A percentile compares a stretch with the other conserved stretches of the same genome.
Evolutionary conservation across 2,888 invertebrate genomes (phyloP).

Genomic region (Chloromyia formosa): DNA sequence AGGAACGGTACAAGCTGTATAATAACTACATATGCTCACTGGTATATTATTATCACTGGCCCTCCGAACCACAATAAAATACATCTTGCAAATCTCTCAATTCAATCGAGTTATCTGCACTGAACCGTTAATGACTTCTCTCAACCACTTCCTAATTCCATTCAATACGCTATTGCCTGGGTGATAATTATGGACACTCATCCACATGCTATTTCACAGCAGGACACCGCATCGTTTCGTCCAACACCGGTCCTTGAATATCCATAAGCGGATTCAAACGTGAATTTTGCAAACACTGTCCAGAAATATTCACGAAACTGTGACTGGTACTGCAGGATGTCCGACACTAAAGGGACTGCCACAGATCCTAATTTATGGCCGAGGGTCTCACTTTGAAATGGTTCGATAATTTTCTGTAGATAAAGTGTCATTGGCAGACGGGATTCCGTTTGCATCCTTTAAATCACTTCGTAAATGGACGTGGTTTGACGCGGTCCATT

Average conservation of each 20-base stretch:
- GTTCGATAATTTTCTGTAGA: conserved; percentile 3
- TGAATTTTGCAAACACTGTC: not conserved
- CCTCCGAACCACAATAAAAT: no score
- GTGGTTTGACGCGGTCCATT: conserved; percentile 14
- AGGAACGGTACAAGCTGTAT: no score
- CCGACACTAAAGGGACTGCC: conserved; percentile 8
- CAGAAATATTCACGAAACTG: not conserved
- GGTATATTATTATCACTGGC: no score
- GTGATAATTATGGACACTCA: conserved; percentile 4
- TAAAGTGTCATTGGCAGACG: conserved; percentile 21
- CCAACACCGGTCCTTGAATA: no score
- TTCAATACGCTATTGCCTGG: not conserved
- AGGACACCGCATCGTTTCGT: not conserved
- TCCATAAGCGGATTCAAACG: not conserved
- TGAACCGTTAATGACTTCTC: not conserved
- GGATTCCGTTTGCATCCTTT: not conserved
- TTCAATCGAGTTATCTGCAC: not conserved
- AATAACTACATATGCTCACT: no score
- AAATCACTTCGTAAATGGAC: conserved; percentile 12
- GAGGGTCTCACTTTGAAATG: not conserved
- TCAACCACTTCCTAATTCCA: not conserved
- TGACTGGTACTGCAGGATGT: conserved; percentile 15
- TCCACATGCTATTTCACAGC: not conserved
- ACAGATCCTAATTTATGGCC: conserved; percentile 14
- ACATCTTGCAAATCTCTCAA: not conserved